Evolutionary conservation across 2,797 vertebrate genomes (phyloP).

Genomic region (Gorsachius magnificus): DNA sequence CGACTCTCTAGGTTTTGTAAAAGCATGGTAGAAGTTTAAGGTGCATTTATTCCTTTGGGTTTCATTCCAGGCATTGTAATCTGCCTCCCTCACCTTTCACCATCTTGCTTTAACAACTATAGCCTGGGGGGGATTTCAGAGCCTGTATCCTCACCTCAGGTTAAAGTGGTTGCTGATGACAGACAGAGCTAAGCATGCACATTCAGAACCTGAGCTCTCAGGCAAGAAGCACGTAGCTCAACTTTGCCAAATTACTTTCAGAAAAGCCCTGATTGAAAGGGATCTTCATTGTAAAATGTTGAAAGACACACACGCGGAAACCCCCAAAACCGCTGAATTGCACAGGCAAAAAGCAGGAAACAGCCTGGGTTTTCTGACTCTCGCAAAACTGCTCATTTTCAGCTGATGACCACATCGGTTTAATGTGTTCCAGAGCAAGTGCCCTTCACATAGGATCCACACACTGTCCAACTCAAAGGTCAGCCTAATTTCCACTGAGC

Average conservation of each 20-base stretch:
- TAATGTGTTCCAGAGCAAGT: conserved; percentile 1
- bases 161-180: conserved; percentile 62
- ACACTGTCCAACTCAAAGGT: not conserved
- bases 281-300: conserved; percentile 44
- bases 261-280: conserved; percentile 44
- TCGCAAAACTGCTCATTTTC: not conserved
- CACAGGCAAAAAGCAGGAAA: not conserved
- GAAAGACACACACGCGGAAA: not conserved
- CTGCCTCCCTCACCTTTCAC: conserved; percentile 52
- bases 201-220: not conserved
- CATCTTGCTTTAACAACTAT: not conserved
- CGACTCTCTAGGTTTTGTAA: rapidly evolving
- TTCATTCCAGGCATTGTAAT: conserved; percentile 11
- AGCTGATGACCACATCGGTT: not conserved
- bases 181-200: not conserved
- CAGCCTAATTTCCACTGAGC: not conserved
- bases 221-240: not conserved
- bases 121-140: conserved; percentile 10
- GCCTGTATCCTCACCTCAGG: not conserved
- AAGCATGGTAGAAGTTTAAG: not conserved
- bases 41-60: not conserved
- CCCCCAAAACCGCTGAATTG: not conserved
- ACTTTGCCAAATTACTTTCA: conserved; percentile 34
- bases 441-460: not conserved
- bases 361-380: not conserved